phyloP scores from a whole-genome alignment of 2,113 vertebrate species.

The Megaceryle torquata region DNA sequence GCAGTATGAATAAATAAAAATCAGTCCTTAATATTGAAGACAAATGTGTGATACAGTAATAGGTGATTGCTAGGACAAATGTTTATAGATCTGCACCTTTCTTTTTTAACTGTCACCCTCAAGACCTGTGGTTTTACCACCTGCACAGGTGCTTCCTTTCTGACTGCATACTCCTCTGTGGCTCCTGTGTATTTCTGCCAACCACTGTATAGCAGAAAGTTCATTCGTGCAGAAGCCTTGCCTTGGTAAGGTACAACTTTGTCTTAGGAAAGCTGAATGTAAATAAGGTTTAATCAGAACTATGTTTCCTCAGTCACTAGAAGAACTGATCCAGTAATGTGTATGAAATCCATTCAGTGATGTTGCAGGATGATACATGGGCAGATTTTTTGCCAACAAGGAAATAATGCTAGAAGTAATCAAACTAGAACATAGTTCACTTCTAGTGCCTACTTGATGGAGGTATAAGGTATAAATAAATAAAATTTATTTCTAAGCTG shows the following conservation, averaged over 20 bases:
- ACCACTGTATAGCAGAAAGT: not conserved
- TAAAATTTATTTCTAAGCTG: not conserved
- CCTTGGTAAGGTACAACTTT: not conserved
- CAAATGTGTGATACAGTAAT: not conserved
- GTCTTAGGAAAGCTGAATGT: not conserved
- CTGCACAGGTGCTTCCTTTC: not conserved
- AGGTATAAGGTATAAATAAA: not conserved
- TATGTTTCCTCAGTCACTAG: rapidly evolving
- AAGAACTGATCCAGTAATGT: not conserved
- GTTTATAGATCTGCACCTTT: not conserved
- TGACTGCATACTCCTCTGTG: not conserved
- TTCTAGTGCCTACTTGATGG: not conserved
- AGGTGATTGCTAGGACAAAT: too few species aligned
- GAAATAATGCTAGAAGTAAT: not conserved
- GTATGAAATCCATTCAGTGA: not conserved
- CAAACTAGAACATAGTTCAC: not conserved
- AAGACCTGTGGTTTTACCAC: not conserved
- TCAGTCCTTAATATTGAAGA: not conserved
- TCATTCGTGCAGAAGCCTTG: not conserved
- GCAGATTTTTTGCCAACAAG: not conserved
- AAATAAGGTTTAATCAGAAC: not conserved
- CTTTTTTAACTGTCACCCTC: not conserved
- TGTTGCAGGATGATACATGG: rapidly evolving
- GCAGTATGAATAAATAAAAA: not conserved
- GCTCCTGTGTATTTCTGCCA: not conserved